These are phyloP conservation scores for Lemur catta DNA, from an alignment of 2,797 vertebrate genomes.

Conservation along the genomic window DNA sequence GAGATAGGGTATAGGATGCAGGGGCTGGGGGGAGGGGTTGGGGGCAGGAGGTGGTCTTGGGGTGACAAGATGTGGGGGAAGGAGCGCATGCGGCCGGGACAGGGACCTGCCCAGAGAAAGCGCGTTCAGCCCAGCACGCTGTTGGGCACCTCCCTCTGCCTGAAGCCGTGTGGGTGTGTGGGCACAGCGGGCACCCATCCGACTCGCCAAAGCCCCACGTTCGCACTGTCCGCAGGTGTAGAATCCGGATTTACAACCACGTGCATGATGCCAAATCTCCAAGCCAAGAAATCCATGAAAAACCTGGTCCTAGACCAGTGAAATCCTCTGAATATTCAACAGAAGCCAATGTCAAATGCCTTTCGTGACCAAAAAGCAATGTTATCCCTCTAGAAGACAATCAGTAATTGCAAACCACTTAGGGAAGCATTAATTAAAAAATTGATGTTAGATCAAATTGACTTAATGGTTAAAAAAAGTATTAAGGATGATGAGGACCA, in stretches of 20 bases:
- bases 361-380: not conserved
- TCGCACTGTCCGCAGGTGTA: not conserved
- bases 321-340: not conserved
- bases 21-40: not conserved
- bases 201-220: not conserved
- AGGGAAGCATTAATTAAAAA: not conserved
- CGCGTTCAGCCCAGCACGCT: not conserved
- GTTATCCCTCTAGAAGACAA: not conserved
- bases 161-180: rapidly evolving
- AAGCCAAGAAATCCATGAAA: not conserved
- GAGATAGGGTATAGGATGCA: not conserved
- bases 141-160: not conserved
- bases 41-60: not conserved
- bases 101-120: not conserved
- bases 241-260: not conserved
- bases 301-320: not conserved
- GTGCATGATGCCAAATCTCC: not conserved
- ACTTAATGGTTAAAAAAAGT: not conserved
- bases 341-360: not conserved
- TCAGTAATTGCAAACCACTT: not conserved
- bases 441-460: not conserved
- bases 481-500: not conserved
- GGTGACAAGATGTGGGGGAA: too few relatives aligned
- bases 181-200: rapidly evolving
- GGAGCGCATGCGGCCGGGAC: not conserved